Percentiles rank a stretch among this genome's conserved stretches.
These are phyloP conservation scores for Hydrotaea diabolus DNA, from an alignment of 2,888 invertebrate species.

Conservation along the genomic window DNA sequence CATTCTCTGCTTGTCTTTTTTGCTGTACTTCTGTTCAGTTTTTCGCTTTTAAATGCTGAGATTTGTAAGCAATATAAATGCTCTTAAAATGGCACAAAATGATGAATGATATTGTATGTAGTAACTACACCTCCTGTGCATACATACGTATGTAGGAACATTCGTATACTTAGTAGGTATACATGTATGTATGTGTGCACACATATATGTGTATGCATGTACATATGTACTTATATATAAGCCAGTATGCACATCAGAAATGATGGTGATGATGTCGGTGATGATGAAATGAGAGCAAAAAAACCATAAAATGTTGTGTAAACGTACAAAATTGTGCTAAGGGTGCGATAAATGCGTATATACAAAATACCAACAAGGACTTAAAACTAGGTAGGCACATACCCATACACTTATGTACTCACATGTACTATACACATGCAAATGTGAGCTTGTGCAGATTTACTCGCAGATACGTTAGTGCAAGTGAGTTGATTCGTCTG, in stretches of 20 bases:
- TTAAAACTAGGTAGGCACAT: too few species aligned
- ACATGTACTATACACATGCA: too few species aligned
- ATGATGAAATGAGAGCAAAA: slow-evolving; percentile 46
- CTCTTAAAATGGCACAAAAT: slow-evolving; percentile 68
- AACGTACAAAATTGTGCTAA: slow-evolving; percentile 55
- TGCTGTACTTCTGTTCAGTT: slow-evolving; percentile 25
- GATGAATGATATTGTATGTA: slow-evolving; percentile 63
- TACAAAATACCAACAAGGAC: slow-evolving; percentile 33
- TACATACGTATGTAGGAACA: not conserved
- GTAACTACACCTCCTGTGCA: not conserved
- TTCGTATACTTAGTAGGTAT: not conserved
- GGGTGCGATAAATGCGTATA: slow-evolving; percentile 61
- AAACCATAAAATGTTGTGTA: slow-evolving; percentile 40
- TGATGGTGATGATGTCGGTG: not conserved
- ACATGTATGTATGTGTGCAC: not conserved
- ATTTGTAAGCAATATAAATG: slow-evolving; percentile 68
- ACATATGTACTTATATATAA: too few species aligned
- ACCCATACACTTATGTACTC: too few species aligned
- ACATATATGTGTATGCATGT: not conserved
- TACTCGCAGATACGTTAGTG: too few species aligned
- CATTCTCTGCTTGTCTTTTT: slow-evolving; percentile 44
- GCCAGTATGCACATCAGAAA: slow-evolving; percentile 27
- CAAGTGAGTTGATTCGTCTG: not conserved
- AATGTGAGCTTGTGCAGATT: too few species aligned
- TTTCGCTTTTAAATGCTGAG: slow-evolving; percentile 60